phyloP scores from a whole-genome alignment of 2,888 invertebrate genomes.

The Perdita meconis region DNA sequence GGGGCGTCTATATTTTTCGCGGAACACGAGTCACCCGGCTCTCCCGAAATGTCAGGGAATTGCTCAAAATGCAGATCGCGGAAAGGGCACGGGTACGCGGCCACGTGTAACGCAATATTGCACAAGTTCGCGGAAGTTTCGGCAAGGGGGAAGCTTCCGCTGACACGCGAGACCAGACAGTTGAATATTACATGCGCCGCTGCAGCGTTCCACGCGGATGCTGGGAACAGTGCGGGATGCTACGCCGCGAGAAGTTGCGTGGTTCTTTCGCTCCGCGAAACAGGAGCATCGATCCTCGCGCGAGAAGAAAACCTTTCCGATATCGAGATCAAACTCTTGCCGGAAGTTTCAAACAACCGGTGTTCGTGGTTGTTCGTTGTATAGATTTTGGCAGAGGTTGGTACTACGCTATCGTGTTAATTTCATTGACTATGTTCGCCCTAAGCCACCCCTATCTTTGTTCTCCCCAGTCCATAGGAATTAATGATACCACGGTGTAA shows the following conservation, averaged over 20 bases:
- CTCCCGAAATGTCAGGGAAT: constrained; percentile 18
- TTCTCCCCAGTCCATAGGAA: too few relatives aligned
- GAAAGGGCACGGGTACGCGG: constrained; percentile 16
- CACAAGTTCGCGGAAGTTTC: constrained; percentile 48
- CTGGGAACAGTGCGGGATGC: not conserved
- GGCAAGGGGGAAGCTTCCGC: constrained; percentile 23
- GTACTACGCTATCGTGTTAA: too few relatives aligned
- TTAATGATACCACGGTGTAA: too few relatives aligned
- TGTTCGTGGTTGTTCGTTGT: too few relatives aligned
- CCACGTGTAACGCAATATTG: constrained; percentile 55
- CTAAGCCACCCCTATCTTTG: too few relatives aligned
- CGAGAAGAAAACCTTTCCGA: not conserved
- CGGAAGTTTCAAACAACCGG: too few relatives aligned
- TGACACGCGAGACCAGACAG: constrained; percentile 48
- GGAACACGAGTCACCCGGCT: not conserved
- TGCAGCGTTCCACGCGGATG: constrained; percentile 22
- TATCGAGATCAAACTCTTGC: not conserved
- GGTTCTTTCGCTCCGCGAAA: constrained; percentile 9
- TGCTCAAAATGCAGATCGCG: constrained; percentile 40
- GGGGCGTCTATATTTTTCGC: constrained; percentile 28
- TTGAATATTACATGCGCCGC: constrained; percentile 49
- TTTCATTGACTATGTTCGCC: too few relatives aligned
- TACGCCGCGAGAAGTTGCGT: not conserved
- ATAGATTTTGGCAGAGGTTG: too few relatives aligned
- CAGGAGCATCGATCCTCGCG: constrained; percentile 12